Evolutionary conservation across 1,140 invertebrate genomes (phyloP).

Genomic region (Orchesella cincta): DNA sequence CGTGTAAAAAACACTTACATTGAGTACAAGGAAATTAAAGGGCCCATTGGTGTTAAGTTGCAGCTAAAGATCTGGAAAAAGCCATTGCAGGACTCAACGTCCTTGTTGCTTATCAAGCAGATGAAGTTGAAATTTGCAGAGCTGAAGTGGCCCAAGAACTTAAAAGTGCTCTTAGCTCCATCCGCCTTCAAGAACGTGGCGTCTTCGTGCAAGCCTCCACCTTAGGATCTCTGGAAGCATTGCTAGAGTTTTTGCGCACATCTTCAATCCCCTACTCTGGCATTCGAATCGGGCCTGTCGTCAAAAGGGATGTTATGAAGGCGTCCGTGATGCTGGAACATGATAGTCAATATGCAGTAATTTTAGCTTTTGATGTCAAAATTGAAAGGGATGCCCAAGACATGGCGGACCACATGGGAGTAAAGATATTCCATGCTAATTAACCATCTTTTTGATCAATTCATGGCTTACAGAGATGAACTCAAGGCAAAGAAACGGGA

Average conservation of each 20-base stretch:
- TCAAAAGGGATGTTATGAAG: slow-evolving; percentile 99
- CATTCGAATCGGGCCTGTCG: slow-evolving; percentile 98
- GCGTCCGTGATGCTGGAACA: slow-evolving; percentile 99
- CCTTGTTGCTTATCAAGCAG: slow-evolving; percentile 82
- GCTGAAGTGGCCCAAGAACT: slow-evolving; percentile 80
- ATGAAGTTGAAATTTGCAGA: slow-evolving; percentile 86
- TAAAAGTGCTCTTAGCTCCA: slow-evolving; percentile 83
- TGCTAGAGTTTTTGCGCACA: slow-evolving; percentile 90
- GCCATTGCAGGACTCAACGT: slow-evolving; percentile 91
- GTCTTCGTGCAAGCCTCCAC: slow-evolving; percentile 99
- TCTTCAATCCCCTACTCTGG: slow-evolving; percentile 98
- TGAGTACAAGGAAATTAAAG: slow-evolving; percentile 91
- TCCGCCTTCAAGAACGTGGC: slow-evolving; percentile 87
- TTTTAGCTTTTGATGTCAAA: slow-evolving; percentile 99
- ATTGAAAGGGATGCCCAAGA: slow-evolving; percentile 97
- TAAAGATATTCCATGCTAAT: slow-evolving; percentile 99
- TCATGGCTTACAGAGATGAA: slow-evolving; percentile 93
- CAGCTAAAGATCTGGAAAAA: slow-evolving; percentile 96
- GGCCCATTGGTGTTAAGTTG: slow-evolving; percentile 97
- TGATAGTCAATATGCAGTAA: slow-evolving; percentile 94
- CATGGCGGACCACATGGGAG: slow-evolving; percentile 87
- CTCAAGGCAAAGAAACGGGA: slow-evolving; percentile 90
- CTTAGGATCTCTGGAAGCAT: slow-evolving; percentile 93
- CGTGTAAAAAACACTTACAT: slow-evolving; percentile 96
- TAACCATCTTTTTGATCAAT: slow-evolving; percentile 98